A percentile compares a stretch with the other conserved stretches of the same genome.
phyloP scores from a whole-genome alignment of 2,113 vertebrate species.

The Menidia beryllina region DNA sequence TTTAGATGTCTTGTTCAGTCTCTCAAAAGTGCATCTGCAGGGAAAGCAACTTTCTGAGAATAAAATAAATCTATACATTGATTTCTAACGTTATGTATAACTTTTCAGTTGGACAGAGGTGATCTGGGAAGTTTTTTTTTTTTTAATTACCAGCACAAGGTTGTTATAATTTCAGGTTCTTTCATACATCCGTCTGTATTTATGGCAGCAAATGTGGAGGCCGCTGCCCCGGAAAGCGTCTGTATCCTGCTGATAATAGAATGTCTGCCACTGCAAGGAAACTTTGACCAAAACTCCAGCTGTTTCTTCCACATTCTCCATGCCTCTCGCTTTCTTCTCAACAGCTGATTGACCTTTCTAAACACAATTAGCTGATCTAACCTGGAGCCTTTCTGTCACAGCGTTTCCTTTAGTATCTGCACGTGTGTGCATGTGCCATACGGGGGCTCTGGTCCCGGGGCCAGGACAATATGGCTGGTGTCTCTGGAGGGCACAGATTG shows the following conservation, averaged over 20 bases:
- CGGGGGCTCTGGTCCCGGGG: slow-evolving; percentile 48
- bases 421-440: slow-evolving; percentile 34
- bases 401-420: slow-evolving; percentile 56
- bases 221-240: slow-evolving; percentile 10
- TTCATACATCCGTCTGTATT: too few relatives aligned
- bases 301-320: slow-evolving; percentile 64
- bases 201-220: neutral
- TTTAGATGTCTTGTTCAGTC: too few relatives aligned
- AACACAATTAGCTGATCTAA: slow-evolving; percentile 65
- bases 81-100: too few relatives aligned
- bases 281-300: slow-evolving; percentile 33
- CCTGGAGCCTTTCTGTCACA: slow-evolving; percentile 56
- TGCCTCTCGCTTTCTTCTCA: slow-evolving; percentile 55
- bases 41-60: too few relatives aligned
- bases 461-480: slow-evolving; percentile 69
- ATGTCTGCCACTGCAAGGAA: slow-evolving; percentile 35
- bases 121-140: too few relatives aligned
- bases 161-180: too few relatives aligned
- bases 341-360: slow-evolving; percentile 68
- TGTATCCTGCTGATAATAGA: slow-evolving; percentile 25
- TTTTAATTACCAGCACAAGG: too few relatives aligned
- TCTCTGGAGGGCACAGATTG: slow-evolving; percentile 71
- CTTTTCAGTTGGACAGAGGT: too few relatives aligned
- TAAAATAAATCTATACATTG: too few relatives aligned
- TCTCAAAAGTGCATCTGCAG: too few relatives aligned